Conservation (phyloP, 1,140 invertebrate species). For the Orchesella cincta region DNA sequence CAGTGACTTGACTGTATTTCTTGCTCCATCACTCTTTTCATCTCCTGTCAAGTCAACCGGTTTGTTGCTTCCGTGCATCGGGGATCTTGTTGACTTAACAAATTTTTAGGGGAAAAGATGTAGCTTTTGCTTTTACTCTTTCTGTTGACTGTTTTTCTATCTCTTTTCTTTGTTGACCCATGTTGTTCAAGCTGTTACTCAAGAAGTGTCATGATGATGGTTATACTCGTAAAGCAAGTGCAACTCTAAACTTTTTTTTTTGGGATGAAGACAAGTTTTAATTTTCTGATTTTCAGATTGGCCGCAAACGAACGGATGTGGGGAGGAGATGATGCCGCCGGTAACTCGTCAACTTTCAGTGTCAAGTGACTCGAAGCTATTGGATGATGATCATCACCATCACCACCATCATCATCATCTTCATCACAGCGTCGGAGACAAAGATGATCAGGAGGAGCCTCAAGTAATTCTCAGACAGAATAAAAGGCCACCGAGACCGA, state of each 20-base stretch:
- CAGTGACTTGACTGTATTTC: too few relatives aligned
- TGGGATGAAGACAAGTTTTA: constrained; percentile 28
- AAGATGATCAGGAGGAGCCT: constrained; percentile 66
- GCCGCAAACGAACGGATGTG: constrained; percentile 65
- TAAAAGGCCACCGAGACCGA: constrained; percentile 82
- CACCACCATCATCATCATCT: constrained; percentile 12
- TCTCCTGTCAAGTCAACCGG: not conserved
- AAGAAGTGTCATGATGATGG: constrained; percentile 6
- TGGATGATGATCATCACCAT: constrained; percentile 69
- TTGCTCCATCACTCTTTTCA: not conserved
- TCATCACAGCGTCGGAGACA: constrained; percentile 59
- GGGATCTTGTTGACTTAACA: not conserved
- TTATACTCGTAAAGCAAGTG: not conserved
- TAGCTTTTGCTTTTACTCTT: constrained; percentile 18
- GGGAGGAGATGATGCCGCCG: constrained; percentile 66
- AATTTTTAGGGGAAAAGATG: not conserved
- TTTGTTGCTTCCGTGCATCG: not conserved
- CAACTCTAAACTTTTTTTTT: not conserved
- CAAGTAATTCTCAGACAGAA: constrained; percentile 78
- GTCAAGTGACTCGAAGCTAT: constrained; percentile 83
- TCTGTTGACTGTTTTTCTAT: too few relatives aligned
- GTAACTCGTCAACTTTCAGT: constrained; percentile 84
- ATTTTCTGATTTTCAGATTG: constrained; percentile 65
- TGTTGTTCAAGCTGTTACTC: constrained; percentile 31
- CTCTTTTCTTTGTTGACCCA: constrained; percentile 27